These are phyloP conservation scores for Apotomis capreana DNA, from an alignment of 2,888 invertebrate species.

Conservation along the genomic window DNA sequence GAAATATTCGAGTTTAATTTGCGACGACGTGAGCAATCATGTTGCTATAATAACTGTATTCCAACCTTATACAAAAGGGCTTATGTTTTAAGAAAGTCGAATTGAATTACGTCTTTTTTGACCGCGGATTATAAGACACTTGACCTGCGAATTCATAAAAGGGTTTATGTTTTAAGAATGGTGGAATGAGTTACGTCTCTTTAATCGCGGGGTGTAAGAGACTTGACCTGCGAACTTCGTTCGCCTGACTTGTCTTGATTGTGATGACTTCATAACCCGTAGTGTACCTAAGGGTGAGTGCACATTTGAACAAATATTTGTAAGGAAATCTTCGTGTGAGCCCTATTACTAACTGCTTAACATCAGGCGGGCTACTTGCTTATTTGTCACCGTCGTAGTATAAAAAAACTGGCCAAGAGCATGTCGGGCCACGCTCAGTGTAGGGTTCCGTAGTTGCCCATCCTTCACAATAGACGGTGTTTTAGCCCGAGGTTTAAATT, in stretches of 20 bases:
- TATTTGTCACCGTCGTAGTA: no score
- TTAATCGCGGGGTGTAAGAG: not conserved
- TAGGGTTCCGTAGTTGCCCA: no score
- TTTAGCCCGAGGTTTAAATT: no score
- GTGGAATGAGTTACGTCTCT: not conserved
- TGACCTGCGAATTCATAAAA: no score
- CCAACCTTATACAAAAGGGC: not conserved
- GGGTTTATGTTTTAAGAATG: not conserved
- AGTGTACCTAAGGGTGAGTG: constrained; percentile 2
- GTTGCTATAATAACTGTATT: constrained; percentile 14
- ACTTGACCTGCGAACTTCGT: constrained; percentile 14
- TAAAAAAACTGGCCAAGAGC: no score
- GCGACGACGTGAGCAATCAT: constrained; percentile 7
- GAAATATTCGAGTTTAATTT: constrained; percentile 15
- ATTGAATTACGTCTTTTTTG: not conserved
- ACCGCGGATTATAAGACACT: no score
- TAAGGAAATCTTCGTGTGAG: not conserved
- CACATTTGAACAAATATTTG: not conserved
- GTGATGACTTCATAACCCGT: constrained; percentile 23
- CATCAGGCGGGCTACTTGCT: no score
- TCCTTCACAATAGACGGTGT: no score
- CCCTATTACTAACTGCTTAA: no score
- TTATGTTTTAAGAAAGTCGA: not conserved
- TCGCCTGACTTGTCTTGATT: constrained; percentile 23
- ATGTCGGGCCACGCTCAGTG: no score